These are phyloP conservation scores for Zaprionus ghesquierei DNA, from an alignment of 1,140 invertebrate species.

Conservation along the genomic window DNA sequence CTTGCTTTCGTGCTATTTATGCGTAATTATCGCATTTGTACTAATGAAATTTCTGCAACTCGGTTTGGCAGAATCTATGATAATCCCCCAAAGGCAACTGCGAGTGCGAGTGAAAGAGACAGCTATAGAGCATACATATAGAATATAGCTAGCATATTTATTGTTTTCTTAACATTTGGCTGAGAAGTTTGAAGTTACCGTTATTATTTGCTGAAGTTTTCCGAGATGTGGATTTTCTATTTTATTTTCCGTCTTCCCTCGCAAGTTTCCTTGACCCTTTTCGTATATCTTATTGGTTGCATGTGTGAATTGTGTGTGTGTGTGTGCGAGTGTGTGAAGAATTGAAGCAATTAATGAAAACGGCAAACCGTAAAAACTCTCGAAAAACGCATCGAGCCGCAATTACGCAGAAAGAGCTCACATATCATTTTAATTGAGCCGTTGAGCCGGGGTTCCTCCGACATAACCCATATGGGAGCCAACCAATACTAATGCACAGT, in stretches of 20 bases:
- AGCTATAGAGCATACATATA: neutral
- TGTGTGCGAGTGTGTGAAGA: too few relatives aligned
- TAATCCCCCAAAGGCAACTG: constrained; percentile 4
- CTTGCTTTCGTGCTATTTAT: constrained; percentile 5
- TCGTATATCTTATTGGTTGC: too few relatives aligned
- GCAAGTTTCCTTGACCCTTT: too few relatives aligned
- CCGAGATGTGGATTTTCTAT: neutral
- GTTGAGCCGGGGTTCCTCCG: too few relatives aligned
- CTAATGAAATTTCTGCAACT: constrained; percentile 32
- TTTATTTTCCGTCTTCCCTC: neutral
- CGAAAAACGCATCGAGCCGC: neutral
- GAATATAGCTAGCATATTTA: neutral
- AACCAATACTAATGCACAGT: neutral
- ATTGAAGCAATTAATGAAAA: neutral
- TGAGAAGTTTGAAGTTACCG: neutral
- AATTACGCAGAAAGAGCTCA: neutral
- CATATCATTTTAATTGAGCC: neutral
- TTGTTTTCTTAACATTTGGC: neutral
- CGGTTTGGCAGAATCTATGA: neutral
- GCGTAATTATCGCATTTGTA: constrained; percentile 34
- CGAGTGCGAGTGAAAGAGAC: neutral
- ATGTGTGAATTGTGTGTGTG: too few relatives aligned
- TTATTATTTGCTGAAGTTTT: neutral
- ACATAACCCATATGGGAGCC: too few relatives aligned
- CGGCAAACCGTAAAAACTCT: neutral